Conservation (phyloP, 2,113 vertebrate species). For the Strigops habroptila region DNA sequence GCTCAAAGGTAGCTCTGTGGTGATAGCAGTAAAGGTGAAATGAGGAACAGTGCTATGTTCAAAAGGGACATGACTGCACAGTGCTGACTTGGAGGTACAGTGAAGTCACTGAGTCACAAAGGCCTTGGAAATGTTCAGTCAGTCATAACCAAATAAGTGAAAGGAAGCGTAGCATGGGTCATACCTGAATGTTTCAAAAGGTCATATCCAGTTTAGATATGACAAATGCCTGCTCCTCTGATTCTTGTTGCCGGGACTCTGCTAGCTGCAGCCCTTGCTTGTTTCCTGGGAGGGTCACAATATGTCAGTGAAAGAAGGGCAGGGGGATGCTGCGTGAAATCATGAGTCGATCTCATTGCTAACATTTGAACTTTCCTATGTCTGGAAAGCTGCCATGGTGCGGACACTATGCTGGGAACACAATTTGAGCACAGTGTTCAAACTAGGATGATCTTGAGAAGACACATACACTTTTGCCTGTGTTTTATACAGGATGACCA, state of each 20-base stretch:
- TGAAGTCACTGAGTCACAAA: background rate
- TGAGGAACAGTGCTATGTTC: background rate
- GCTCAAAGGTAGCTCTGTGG: background rate
- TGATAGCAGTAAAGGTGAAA: background rate
- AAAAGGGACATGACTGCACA: background rate
- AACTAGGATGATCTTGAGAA: background rate
- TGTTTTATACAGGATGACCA: background rate
- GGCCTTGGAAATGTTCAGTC: background rate
- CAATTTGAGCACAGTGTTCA: background rate
- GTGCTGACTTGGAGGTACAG: background rate
- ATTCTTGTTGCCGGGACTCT: background rate
- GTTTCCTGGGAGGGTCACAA: background rate
- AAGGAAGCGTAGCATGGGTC: background rate
- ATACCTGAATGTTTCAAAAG: background rate
- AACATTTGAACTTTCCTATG: background rate
- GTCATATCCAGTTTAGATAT: background rate
- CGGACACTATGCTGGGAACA: background rate
- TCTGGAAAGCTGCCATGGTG: background rate
- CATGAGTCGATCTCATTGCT: background rate
- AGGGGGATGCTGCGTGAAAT: rapidly evolving
- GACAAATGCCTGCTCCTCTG: background rate
- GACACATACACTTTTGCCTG: background rate
- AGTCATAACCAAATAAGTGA: background rate
- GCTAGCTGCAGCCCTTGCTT: background rate
- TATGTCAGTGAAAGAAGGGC: background rate